Percentiles rank a stretch among this genome's conserved stretches.
phyloP scores from a whole-genome alignment of 1,140 invertebrate species.

The Drosophila lacteicornis region DNA sequence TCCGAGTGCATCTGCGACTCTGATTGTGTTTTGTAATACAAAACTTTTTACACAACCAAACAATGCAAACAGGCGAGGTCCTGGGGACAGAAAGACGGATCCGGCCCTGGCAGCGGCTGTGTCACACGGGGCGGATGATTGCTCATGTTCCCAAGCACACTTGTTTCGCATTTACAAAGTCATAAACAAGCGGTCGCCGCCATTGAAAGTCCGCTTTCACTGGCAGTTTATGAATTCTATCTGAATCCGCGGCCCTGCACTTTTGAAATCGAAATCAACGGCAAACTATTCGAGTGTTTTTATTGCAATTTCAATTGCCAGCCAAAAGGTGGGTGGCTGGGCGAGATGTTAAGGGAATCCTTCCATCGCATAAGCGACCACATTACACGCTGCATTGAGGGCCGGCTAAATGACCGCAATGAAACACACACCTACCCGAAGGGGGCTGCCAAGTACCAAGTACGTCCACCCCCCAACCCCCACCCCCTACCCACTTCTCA shows the following conservation, averaged over 20 bases:
- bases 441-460: constrained; percentile 17
- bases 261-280: constrained; percentile 21
- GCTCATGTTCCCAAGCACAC: constrained; percentile 57
- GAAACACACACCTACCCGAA: constrained; percentile 66
- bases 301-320: constrained; percentile 37
- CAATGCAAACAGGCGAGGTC: constrained; percentile 34
- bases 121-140: constrained; percentile 78
- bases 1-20: constrained; percentile 69
- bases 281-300: constrained; percentile 35
- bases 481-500: not conserved
- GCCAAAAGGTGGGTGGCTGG: not conserved
- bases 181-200: constrained; percentile 52
- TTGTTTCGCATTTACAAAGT: constrained; percentile 72
- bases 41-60: constrained; percentile 65
- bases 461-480: not conserved
- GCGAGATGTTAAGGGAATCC: constrained; percentile 31
- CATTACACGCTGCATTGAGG: constrained; percentile 82
- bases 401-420: constrained; percentile 79
- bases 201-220: constrained; percentile 20
- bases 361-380: constrained; percentile 73
- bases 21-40: constrained; percentile 78
- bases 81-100: constrained; percentile 31
- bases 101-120: constrained; percentile 58
- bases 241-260: constrained; percentile 6
- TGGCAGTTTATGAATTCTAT: constrained; percentile 37